phyloP scores from a whole-genome alignment of 2,113 vertebrate species.

The Lathamus discolor region DNA sequence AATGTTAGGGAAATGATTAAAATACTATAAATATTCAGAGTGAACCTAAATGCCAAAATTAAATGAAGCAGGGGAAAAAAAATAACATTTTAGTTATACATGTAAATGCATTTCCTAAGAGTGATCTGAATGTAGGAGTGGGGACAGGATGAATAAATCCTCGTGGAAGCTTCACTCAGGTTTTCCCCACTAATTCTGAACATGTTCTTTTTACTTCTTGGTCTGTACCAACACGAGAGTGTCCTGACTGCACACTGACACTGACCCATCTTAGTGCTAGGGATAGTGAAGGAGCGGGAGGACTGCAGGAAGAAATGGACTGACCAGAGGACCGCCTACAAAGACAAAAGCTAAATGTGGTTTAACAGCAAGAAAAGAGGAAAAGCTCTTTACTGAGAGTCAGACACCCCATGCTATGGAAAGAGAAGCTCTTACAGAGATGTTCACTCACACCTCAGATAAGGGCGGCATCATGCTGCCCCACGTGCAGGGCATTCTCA shows the following conservation, averaged over 20 bases:
- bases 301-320: background rate
- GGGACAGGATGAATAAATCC: background rate
- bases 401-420: background rate
- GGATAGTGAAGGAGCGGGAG: background rate
- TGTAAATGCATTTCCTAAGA: background rate
- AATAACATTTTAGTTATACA: background rate
- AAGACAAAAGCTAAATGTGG: background rate
- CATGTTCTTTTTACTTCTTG: background rate
- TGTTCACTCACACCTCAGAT: background rate
- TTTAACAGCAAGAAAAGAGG: background rate
- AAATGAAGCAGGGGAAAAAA: background rate
- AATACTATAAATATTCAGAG: background rate
- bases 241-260: background rate
- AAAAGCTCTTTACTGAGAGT: background rate
- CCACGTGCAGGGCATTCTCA: background rate
- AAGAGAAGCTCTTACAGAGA: background rate
- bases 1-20: background rate
- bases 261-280: background rate
- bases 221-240: background rate
- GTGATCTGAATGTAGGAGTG: background rate
- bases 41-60: background rate
- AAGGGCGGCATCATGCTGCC: background rate
- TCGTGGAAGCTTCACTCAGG: background rate
- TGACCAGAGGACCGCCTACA: fast-evolving
- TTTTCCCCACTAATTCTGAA: background rate